These are phyloP conservation scores for Hoplodrina blanda DNA, from an alignment of 2,888 invertebrate genomes.

Conservation along the genomic window DNA sequence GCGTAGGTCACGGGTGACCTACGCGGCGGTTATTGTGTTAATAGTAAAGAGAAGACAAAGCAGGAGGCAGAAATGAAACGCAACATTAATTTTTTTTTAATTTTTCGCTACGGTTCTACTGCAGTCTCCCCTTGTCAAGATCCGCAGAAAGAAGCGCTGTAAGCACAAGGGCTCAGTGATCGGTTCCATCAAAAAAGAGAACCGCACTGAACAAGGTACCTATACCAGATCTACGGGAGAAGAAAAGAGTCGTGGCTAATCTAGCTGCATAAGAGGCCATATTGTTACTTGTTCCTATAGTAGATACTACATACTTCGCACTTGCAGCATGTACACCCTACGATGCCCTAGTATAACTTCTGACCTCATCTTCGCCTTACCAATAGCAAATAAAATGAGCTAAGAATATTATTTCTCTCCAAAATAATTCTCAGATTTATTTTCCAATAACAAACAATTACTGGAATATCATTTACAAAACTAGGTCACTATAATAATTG, in stretches of 20 bases:
- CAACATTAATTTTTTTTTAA: not conserved
- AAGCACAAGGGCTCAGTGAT: too few relatives aligned
- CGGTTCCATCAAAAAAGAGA: too few relatives aligned
- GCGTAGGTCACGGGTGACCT: too few relatives aligned
- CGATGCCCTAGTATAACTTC: too few relatives aligned
- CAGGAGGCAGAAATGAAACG: not conserved
- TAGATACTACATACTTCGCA: not conserved
- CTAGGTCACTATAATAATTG: constrained; percentile 22
- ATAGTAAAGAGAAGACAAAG: too few relatives aligned
- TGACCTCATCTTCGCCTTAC: not conserved
- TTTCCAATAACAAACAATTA: not conserved
- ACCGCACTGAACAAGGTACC: not conserved
- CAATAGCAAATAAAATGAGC: not conserved
- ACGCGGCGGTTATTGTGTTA: too few relatives aligned
- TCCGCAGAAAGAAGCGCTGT: not conserved
- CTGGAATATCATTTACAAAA: constrained; percentile 8
- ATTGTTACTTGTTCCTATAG: not conserved
- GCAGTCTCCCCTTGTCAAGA: not conserved
- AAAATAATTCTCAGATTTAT: not conserved
- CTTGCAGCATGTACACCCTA: too few relatives aligned
- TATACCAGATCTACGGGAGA: not conserved
- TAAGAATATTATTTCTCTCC: not conserved
- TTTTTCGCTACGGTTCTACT: not conserved
- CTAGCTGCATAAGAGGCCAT: not conserved
- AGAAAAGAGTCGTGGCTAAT: not conserved